Evolutionary conservation across 2,888 invertebrate genomes (phyloP).

Genomic region (Achlya flavicornis): DNA sequence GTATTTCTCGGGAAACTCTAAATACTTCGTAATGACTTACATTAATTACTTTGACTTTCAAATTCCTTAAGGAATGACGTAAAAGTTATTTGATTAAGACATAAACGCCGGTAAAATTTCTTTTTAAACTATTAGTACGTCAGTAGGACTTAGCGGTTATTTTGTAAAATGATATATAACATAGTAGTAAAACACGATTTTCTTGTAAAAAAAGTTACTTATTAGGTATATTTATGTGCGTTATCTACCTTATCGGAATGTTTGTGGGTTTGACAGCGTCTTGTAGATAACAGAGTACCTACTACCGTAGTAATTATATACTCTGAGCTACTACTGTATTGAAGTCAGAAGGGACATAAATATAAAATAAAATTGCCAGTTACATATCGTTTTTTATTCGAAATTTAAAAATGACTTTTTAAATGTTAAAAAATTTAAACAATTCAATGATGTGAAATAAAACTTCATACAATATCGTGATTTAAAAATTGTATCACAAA

Average conservation of each 20-base stretch:
- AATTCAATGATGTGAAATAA: too few relatives aligned
- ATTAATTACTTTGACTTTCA: slow-evolving; percentile 12
- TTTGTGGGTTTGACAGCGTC: slow-evolving; percentile 70
- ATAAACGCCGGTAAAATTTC: background rate
- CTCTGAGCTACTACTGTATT: too few relatives aligned
- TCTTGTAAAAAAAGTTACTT: background rate
- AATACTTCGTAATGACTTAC: slow-evolving; percentile 27
- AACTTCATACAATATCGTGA: too few relatives aligned
- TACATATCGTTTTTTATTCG: too few relatives aligned
- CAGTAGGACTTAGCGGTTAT: background rate
- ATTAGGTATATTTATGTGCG: slow-evolving; percentile 20
- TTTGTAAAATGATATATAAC: background rate
- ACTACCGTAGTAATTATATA: slow-evolving; percentile 30
- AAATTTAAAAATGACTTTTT: too few relatives aligned
- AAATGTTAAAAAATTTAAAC: too few relatives aligned
- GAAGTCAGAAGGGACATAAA: too few relatives aligned
- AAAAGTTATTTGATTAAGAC: background rate
- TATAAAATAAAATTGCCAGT: too few relatives aligned
- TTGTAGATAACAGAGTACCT: slow-evolving; percentile 56
- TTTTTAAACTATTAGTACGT: background rate
- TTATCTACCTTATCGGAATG: slow-evolving; percentile 51
- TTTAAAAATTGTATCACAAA: too few relatives aligned
- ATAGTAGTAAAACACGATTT: background rate
- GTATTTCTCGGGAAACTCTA: slow-evolving; percentile 25
- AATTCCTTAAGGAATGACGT: background rate